Evolutionary conservation across 2,888 invertebrate genomes (phyloP).

Genomic region (Eristalis pertinax): DNA sequence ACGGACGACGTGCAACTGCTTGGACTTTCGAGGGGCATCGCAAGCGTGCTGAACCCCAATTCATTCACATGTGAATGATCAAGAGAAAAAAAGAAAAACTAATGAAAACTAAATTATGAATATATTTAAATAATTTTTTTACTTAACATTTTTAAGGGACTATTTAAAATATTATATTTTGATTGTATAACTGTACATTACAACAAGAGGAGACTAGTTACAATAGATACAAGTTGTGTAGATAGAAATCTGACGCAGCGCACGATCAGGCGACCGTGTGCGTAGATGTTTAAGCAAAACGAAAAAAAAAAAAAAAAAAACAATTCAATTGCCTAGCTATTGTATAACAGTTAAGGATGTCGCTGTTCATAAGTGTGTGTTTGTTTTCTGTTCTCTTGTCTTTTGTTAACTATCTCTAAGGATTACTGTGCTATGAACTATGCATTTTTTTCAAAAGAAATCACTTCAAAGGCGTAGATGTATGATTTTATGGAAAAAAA

Average conservation of each 20-base stretch:
- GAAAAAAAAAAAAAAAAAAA: constrained; percentile 4
- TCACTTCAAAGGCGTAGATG: neutral
- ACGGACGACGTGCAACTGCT: no score
- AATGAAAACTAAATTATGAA: constrained; percentile 2
- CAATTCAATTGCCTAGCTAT: constrained; percentile 46
- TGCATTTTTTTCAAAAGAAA: neutral
- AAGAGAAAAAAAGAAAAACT: neutral
- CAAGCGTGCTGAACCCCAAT: no score
- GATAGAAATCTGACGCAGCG: constrained; percentile 41
- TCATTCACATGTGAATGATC: constrained; percentile 14
- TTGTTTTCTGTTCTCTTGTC: neutral
- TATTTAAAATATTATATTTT: constrained; percentile 12
- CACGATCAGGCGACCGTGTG: neutral
- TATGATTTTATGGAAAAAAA: constrained; percentile 4
- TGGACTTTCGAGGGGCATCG: neutral
- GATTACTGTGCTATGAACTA: constrained; percentile 11
- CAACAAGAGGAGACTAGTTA: constrained; percentile 48
- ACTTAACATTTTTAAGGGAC: constrained; percentile 23
- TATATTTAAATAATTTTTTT: constrained; percentile 34
- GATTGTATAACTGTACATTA: constrained; percentile 9
- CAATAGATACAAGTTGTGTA: constrained; percentile 35
- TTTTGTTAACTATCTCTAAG: neutral
- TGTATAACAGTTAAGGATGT: constrained; percentile 10
- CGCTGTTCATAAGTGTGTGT: neutral
- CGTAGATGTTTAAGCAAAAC: constrained; percentile 8